Evolutionary conservation across 2,113 vertebrate species (phyloP).

Genomic region (Piprites chloris): DNA sequence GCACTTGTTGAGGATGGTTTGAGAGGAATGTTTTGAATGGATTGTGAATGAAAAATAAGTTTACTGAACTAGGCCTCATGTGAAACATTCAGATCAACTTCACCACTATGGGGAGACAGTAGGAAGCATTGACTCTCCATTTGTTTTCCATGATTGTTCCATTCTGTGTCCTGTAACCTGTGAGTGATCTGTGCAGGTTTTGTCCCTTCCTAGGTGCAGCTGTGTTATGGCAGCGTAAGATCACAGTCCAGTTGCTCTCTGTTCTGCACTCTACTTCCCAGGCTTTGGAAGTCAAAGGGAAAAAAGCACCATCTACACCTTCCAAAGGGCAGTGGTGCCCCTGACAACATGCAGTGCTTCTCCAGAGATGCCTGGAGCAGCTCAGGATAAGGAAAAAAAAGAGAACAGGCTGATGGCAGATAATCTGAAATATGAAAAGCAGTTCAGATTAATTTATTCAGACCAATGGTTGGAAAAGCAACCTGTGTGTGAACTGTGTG

Average conservation of each 20-base stretch:
- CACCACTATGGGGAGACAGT: too few species aligned
- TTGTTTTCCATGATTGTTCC: neutral
- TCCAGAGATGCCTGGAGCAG: neutral
- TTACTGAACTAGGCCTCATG: neutral
- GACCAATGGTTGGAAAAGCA: neutral
- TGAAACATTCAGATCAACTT: neutral
- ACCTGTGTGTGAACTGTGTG: fast-evolving
- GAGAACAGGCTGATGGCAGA: neutral
- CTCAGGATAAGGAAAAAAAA: neutral
- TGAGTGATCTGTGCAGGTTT: neutral
- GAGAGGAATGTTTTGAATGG: neutral
- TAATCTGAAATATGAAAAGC: neutral
- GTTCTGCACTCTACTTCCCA: neutral
- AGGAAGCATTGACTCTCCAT: neutral
- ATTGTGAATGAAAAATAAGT: neutral
- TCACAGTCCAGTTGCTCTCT: neutral
- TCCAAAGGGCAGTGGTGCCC: neutral
- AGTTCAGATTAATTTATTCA: neutral
- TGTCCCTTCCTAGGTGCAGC: neutral
- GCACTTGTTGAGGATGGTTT: neutral
- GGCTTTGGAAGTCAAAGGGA: neutral
- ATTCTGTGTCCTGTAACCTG: neutral
- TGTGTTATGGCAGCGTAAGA: neutral
- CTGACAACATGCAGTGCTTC: neutral
- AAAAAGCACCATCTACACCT: neutral